Evolutionary conservation across 2,113 vertebrate genomes (phyloP).

Genomic region (Myodes glareolus): DNA sequence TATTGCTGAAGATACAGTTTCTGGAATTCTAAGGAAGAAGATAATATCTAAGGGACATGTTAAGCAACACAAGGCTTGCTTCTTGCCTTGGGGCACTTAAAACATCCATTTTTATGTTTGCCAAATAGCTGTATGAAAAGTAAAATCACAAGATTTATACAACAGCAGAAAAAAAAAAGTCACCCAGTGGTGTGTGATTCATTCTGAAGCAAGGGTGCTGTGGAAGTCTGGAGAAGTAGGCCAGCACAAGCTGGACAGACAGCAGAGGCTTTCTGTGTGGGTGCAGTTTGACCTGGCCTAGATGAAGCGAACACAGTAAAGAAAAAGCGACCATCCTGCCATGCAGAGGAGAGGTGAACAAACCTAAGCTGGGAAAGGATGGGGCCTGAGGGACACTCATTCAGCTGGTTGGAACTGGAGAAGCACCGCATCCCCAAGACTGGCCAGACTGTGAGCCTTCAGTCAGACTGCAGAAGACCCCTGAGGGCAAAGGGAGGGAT

Average conservation of each 20-base stretch:
- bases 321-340: background rate
- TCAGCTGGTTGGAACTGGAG: background rate
- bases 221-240: background rate
- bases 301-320: background rate
- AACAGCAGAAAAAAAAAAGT: background rate
- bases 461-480: background rate
- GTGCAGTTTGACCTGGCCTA: background rate
- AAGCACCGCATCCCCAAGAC: no score
- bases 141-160: slow-evolving; percentile 23
- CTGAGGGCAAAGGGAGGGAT: background rate
- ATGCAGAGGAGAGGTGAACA: background rate
- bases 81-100: background rate
- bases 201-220: background rate
- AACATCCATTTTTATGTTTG: slow-evolving; percentile 32
- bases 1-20: background rate
- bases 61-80: slow-evolving; percentile 27
- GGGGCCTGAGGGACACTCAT: background rate
- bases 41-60: background rate
- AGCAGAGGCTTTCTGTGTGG: background rate
- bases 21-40: slow-evolving; percentile 42
- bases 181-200: background rate
- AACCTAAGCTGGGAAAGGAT: background rate
- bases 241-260: background rate
- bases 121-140: slow-evolving; percentile 22
- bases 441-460: background rate